Conservation (phyloP, 2,888 invertebrate genomes). For the Andrena praecox region DNA sequence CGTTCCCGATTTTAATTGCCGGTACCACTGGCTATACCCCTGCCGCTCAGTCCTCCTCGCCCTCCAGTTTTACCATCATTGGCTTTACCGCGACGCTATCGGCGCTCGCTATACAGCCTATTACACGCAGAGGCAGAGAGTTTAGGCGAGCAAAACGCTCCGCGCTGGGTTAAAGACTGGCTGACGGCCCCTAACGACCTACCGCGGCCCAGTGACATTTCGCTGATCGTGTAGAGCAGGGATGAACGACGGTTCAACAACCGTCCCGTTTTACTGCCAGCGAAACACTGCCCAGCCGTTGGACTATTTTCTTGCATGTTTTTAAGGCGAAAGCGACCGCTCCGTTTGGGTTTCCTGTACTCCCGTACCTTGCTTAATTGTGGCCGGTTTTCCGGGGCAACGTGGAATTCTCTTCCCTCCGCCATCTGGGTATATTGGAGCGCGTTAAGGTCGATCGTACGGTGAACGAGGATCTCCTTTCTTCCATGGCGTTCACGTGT, state of each 20-base stretch:
- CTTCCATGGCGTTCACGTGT: background rate
- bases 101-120: background rate
- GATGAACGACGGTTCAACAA: slow-evolving; percentile 31
- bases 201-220: slow-evolving; percentile 32
- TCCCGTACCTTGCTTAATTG: background rate
- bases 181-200: slow-evolving; percentile 11
- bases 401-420: background rate
- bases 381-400: background rate
- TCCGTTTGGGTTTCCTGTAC: slow-evolving; percentile 15
- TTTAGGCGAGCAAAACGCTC: slow-evolving; percentile 36
- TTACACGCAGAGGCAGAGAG: background rate
- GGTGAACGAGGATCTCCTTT: too few species aligned
- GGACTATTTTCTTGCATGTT: slow-evolving; percentile 68
- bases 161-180: background rate
- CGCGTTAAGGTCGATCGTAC: too few species aligned
- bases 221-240: slow-evolving; percentile 1
- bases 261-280: slow-evolving; percentile 69
- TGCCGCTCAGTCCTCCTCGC: background rate
- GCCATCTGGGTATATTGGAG: too few species aligned
- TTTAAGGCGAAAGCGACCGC: slow-evolving; percentile 57
- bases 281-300: slow-evolving; percentile 48
- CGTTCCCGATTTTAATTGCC: slow-evolving; percentile 69
- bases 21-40: background rate
- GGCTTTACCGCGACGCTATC: background rate
- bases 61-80: slow-evolving; percentile 15